phyloP scores from a whole-genome alignment of 2,797 vertebrate genomes.

The Schizopygopsis pylzovi region DNA sequence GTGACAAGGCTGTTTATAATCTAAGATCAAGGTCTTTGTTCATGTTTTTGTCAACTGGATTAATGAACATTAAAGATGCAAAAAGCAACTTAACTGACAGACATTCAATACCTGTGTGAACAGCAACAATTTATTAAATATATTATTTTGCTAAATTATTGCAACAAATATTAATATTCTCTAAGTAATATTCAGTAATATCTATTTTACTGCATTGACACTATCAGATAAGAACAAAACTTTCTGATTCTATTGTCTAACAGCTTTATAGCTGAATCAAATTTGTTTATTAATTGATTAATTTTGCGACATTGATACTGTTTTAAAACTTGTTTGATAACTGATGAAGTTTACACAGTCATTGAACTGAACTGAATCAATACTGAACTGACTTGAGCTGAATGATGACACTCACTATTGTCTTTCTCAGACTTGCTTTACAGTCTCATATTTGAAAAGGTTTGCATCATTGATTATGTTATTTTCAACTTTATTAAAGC shows the following conservation, averaged over 20 bases:
- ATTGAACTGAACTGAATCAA: neutral
- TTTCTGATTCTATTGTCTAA: neutral
- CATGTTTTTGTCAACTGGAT: neutral
- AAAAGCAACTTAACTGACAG: neutral
- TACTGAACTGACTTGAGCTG: neutral
- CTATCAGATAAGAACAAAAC: neutral
- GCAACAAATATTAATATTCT: neutral
- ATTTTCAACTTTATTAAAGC: neutral
- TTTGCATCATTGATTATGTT: neutral
- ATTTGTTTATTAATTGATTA: neutral
- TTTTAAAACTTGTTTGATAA: neutral
- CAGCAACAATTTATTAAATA: neutral
- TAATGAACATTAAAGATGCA: neutral
- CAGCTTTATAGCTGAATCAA: neutral
- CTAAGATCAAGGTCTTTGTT: neutral
- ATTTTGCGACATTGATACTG: neutral
- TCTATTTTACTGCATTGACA: neutral
- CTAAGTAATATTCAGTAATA: neutral
- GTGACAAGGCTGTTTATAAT: neutral
- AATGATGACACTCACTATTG: neutral
- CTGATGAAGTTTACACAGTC: neutral
- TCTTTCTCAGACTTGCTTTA: neutral
- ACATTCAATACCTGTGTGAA: neutral
- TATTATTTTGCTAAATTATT: neutral
- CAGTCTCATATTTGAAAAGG: neutral